These are phyloP conservation scores for Agriotes lineatus DNA, from an alignment of 2,888 invertebrate species.

Conservation along the genomic window DNA sequence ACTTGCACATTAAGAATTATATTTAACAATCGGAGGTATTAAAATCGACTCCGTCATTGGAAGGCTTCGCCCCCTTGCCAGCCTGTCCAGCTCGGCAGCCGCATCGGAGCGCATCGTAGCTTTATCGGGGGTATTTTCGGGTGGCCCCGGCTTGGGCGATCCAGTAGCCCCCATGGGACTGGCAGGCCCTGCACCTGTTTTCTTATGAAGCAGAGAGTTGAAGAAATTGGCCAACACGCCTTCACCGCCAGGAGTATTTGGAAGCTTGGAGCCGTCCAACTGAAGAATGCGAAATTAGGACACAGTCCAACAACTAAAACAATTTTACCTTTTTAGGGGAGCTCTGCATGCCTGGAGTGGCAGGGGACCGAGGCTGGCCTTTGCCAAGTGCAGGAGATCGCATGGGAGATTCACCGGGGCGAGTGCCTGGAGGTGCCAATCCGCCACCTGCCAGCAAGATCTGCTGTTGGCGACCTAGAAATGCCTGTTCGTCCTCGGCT, in stretches of 20 bases:
- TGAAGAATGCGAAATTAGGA: slow-evolving; percentile 64
- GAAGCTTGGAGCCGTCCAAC: slow-evolving; percentile 82
- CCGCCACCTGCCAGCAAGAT: slow-evolving; percentile 72
- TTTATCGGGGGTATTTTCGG: slow-evolving; percentile 71
- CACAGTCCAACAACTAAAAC: too few species aligned
- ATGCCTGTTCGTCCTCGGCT: slow-evolving; percentile 96
- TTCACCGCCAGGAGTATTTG: slow-evolving; percentile 85
- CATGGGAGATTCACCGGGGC: slow-evolving; percentile 72
- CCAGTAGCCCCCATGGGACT: slow-evolving; percentile 67
- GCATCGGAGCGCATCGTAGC: slow-evolving; percentile 88
- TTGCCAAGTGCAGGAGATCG: slow-evolving; percentile 69
- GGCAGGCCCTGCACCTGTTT: slow-evolving; percentile 78
- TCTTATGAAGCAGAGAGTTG: slow-evolving; percentile 96
- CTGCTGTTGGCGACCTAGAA: slow-evolving; percentile 86
- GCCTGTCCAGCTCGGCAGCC: slow-evolving; percentile 91
- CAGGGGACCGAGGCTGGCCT: slow-evolving; percentile 58
- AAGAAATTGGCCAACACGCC: slow-evolving; percentile 98
- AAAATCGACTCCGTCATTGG: slow-evolving; percentile 66
- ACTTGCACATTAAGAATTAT: too few species aligned
- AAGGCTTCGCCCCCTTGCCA: slow-evolving; percentile 77
- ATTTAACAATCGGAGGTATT: slow-evolving; percentile 68
- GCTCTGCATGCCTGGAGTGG: slow-evolving; percentile 65
- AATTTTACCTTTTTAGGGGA: slow-evolving; percentile 67
- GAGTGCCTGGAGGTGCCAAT: slow-evolving; percentile 53
- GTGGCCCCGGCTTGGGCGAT: slow-evolving; percentile 59